These are phyloP conservation scores for Dermochelys coriacea DNA, from an alignment of 2,797 vertebrate genomes.

Conservation along the genomic window DNA sequence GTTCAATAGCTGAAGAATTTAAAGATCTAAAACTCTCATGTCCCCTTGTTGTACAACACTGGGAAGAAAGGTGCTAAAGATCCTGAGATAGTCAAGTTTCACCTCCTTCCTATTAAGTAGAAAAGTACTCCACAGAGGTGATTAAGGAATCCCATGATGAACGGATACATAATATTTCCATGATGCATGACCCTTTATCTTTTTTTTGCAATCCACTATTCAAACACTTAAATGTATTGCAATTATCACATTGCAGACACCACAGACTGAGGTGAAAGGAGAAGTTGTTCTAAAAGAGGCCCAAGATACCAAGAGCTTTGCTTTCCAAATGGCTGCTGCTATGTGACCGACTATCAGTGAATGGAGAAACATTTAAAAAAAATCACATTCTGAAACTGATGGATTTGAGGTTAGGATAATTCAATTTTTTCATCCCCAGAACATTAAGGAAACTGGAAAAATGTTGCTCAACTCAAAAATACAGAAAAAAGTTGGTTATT, in stretches of 20 bases:
- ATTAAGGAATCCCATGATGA: neutral
- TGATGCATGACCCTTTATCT: neutral
- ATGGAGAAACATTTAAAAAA: neutral
- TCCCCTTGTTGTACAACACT: neutral
- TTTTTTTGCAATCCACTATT: neutral
- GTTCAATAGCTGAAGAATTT: neutral
- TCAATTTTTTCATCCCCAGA: neutral
- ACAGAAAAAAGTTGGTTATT: neutral
- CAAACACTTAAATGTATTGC: neutral
- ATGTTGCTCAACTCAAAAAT: neutral
- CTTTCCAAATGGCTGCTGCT: conserved; percentile 31
- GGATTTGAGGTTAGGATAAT: neutral
- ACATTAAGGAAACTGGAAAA: neutral
- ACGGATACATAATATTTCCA: neutral
- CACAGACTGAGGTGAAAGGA: neutral
- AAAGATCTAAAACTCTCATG: neutral
- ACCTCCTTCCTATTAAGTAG: neutral
- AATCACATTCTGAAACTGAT: neutral
- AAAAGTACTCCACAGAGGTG: neutral
- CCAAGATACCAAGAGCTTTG: neutral
- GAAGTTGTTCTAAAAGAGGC: neutral
- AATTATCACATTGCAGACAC: neutral
- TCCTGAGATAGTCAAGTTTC: neutral
- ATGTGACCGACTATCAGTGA: neutral
- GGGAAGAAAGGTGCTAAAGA: neutral